phyloP scores from a whole-genome alignment of 37 sponge, comb jelly and placozoan species.

The Crambe crambe region DNA sequence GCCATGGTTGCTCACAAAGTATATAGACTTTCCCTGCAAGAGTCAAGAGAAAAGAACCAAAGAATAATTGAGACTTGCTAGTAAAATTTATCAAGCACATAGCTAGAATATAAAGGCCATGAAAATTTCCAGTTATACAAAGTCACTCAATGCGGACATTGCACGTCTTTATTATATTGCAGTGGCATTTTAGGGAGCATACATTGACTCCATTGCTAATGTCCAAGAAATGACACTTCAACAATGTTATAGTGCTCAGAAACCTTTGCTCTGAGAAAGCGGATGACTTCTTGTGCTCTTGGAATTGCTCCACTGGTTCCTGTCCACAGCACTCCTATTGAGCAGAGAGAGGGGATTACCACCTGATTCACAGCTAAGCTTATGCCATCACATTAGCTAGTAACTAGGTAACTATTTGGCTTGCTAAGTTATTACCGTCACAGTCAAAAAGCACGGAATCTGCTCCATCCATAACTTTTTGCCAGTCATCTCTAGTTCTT shows the following conservation, averaged over 20 bases:
- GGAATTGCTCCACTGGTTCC: slow-evolving; percentile 39
- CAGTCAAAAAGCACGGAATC: slow-evolving; percentile 88
- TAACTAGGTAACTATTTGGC: background rate
- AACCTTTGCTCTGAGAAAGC: slow-evolving; percentile 53
- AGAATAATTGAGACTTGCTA: too few relatives aligned
- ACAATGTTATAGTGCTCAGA: too few relatives aligned
- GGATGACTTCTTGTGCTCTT: slow-evolving; percentile 68
- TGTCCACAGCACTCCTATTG: slow-evolving; percentile 76
- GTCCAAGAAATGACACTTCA: too few relatives aligned
- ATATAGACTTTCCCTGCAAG: slow-evolving; percentile 73
- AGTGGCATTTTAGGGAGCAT: too few relatives aligned
- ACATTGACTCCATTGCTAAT: too few relatives aligned
- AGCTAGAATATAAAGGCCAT: too few relatives aligned
- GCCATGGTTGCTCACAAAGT: slow-evolving; percentile 91
- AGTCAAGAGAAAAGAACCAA: background rate
- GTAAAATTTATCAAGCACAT: too few relatives aligned
- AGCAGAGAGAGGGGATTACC: background rate
- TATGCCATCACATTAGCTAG: background rate
- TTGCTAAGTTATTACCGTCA: slow-evolving; percentile 60
- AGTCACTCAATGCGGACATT: too few relatives aligned
- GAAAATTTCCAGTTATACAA: too few relatives aligned
- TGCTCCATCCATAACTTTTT: slow-evolving; percentile 38
- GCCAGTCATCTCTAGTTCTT: slow-evolving; percentile 35
- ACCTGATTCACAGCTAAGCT: background rate
- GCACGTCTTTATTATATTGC: too few relatives aligned